A percentile compares a stretch with the other conserved stretches of the same genome.
Conservation (phyloP, 1,140 invertebrate genomes). For the Drosophila baimaii region DNA sequence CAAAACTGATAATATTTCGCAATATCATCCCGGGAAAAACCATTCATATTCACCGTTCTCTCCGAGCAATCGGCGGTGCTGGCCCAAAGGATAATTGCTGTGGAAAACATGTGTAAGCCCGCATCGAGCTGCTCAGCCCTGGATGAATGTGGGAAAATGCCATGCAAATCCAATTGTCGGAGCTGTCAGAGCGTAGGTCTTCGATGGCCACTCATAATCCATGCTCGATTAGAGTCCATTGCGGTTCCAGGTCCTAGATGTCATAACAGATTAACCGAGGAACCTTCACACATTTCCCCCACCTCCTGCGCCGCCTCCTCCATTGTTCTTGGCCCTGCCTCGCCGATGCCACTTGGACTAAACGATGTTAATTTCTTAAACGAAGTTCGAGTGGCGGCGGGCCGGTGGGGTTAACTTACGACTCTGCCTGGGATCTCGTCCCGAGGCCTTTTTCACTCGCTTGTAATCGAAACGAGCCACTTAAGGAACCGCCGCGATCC, state of each 20-base stretch:
- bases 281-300: constrained; percentile 41
- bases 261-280: constrained; percentile 77
- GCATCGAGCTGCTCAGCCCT: constrained; percentile 44
- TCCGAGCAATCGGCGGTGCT: constrained; percentile 35
- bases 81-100: constrained; percentile 53
- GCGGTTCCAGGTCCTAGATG: constrained; percentile 69
- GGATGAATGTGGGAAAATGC: constrained; percentile 63
- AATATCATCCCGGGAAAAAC: constrained; percentile 41
- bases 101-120: constrained; percentile 73
- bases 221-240: constrained; percentile 79
- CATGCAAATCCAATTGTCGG: constrained; percentile 65
- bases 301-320: not conserved
- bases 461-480: constrained; percentile 82
- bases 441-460: constrained; percentile 44
- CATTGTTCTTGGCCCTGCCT: constrained; percentile 30
- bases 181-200: constrained; percentile 79
- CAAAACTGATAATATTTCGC: constrained; percentile 45
- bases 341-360: constrained; percentile 65
- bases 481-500: constrained; percentile 62
- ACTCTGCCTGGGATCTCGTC: constrained; percentile 58
- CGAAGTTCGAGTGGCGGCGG: constrained; percentile 38
- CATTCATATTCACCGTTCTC: constrained; percentile 54
- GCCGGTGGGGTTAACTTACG: constrained; percentile 55
- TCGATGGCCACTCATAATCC: constrained; percentile 78
- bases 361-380: constrained; percentile 80